Evolutionary conservation across 2,888 invertebrate genomes (phyloP).

Genomic region (Caenorhabditis afra): DNA sequence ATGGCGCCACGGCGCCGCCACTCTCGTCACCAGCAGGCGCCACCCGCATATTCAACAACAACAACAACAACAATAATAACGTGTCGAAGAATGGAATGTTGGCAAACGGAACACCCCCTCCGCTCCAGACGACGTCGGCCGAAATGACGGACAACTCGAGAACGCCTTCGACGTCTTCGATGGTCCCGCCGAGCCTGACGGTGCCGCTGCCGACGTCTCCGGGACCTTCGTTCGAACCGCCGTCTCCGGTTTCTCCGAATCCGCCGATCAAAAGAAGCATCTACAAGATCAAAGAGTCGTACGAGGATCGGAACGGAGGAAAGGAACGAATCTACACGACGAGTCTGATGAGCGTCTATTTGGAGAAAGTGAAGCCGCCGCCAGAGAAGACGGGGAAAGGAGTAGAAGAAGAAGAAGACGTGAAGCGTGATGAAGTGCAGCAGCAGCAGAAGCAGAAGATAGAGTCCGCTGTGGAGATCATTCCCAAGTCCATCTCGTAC

Average conservation of each 20-base stretch:
- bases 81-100: slow-evolving; percentile 11
- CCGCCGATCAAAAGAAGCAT: slow-evolving; percentile 36
- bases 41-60: slow-evolving; percentile 29
- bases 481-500: slow-evolving; percentile 34
- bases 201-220: slow-evolving; percentile 10
- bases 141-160: slow-evolving; percentile 26
- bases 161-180: slow-evolving; percentile 48
- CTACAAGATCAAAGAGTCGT: slow-evolving; percentile 36
- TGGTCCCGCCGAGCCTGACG: slow-evolving; percentile 3
- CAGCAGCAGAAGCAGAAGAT: too few species aligned
- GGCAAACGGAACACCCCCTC: not conserved
- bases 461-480: not conserved
- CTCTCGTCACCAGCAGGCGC: slow-evolving; percentile 18
- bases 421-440: not conserved
- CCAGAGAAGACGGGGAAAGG: not conserved
- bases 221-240: slow-evolving; percentile 11
- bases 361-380: slow-evolving; percentile 36
- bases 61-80: slow-evolving; percentile 37
- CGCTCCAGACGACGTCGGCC: slow-evolving; percentile 1
- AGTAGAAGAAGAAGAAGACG: not conserved
- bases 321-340: slow-evolving; percentile 50
- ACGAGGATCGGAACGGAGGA: slow-evolving; percentile 51
- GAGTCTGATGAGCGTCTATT: slow-evolving; percentile 30
- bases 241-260: slow-evolving; percentile 33
- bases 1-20: slow-evolving; percentile 18